Conservation (phyloP, 2,888 invertebrate species). For the Acholoe squamosa region DNA sequence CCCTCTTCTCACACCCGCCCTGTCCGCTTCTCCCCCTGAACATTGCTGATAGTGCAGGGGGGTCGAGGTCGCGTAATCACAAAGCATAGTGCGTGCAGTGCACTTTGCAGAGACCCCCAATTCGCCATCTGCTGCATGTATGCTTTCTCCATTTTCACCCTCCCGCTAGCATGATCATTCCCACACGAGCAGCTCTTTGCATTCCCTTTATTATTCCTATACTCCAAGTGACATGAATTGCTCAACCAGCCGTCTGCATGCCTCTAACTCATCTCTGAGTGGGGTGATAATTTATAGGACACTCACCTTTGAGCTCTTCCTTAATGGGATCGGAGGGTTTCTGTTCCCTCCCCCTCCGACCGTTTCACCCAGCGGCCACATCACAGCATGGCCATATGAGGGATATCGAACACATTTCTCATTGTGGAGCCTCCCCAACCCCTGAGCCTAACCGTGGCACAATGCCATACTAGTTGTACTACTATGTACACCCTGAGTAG, state of each 20-base stretch:
- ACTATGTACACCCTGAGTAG: no score
- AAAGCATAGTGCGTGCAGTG: not conserved
- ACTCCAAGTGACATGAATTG: not conserved
- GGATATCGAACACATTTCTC: no score
- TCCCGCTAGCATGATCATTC: not conserved
- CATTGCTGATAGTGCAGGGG: not conserved
- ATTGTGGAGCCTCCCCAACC: no score
- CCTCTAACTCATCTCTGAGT: slow-evolving; percentile 5
- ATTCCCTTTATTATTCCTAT: no score
- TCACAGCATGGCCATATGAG: no score
- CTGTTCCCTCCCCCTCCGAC: no score
- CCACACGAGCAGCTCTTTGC: not conserved
- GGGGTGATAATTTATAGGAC: not conserved
- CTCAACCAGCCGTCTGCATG: not conserved
- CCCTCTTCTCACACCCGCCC: not conserved
- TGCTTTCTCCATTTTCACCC: not conserved
- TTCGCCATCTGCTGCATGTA: not conserved
- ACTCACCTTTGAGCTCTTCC: not conserved
- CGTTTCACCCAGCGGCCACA: no score
- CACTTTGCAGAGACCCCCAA: not conserved
- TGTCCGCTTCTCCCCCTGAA: not conserved
- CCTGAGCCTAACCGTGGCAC: no score
- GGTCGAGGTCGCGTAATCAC: not conserved
- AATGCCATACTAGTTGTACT: no score
- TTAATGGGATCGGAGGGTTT: not conserved